Evolutionary conservation across 2,888 invertebrate genomes (phyloP), one percentile per base, ranked within the genome.

Genomic region (Synanthedon tipuliformis): DNA sequence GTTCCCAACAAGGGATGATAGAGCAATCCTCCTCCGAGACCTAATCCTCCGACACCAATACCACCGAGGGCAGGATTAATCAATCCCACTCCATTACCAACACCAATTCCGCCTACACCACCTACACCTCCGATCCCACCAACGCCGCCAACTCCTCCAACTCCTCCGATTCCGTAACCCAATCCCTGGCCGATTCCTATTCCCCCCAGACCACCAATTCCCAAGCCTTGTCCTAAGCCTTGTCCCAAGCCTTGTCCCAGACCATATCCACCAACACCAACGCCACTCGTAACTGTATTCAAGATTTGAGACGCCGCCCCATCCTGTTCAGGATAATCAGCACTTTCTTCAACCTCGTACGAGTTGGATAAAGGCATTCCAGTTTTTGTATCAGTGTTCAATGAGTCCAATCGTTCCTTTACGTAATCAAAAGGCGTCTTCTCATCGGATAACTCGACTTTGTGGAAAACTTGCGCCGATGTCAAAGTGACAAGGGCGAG

Each of bases 321-420:
- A 63, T 81, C 75, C 18, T 76, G 68, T 55, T 86, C 87, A 12
- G 90, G 89, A 64, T 89, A 90, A 64, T 90, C 90, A 56, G 81
- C 87, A 69, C 89, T 88, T 75, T 90, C 89, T 69, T 89, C 88
- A 45, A 90, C 88, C 74, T 89, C 89, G 62, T 90, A 90, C 41
- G 88, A 88, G 54, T 74, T 81, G 1, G 89, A 82, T 45, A 84
- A 53, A 23, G 85, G 85, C 57, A 84, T 51, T 63, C 86, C 87
- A 56, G 75, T 64, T 56, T 63, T 75, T 8, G 62, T 56, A 54
- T 87, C 82, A 16, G 71, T 69, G 11, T 73, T 69, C 27, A 86
- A 68, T 12, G 75, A 61, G 56, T 85, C 81, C 60, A 87, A 66
- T 3, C 78, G 73, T 57, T 81, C 81, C 56, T 76, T 82, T 53